phyloP scores from a whole-genome alignment of 2,888 invertebrate species.

The Eupelmus urozonus region DNA sequence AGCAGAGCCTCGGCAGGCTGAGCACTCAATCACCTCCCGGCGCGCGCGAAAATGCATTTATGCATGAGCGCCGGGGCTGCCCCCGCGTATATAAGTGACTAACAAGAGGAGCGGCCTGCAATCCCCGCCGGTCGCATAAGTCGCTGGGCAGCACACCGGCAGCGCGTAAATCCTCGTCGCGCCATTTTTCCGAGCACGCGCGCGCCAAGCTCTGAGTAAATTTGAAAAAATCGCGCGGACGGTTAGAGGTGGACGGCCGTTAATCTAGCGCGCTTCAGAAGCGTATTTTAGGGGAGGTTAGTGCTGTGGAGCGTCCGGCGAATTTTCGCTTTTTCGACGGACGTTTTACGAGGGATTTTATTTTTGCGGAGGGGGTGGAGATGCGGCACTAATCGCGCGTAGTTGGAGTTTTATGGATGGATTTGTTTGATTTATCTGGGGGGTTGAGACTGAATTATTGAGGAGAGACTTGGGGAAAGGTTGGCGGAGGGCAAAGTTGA shows the following conservation, averaged over 20 bases:
- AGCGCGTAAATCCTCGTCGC: constrained; percentile 26
- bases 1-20: not conserved
- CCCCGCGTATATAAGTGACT: constrained; percentile 42
- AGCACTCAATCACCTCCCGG: constrained; percentile 41
- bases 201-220: too few species aligned
- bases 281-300: not conserved
- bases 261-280: constrained; percentile 6
- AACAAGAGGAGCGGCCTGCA: constrained; percentile 39
- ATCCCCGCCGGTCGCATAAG: constrained; percentile 36
- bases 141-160: not conserved
- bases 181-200: too few species aligned
- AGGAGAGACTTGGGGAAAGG: too few species aligned
- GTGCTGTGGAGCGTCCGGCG: too few species aligned
- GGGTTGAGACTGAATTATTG: too few species aligned
- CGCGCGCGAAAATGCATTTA: constrained; percentile 46
- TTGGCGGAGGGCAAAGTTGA: too few species aligned
- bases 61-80: constrained; percentile 49
- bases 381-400: too few species aligned
- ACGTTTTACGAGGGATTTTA: not conserved
- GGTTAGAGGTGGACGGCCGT: not conserved
- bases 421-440: too few species aligned
- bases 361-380: too few species aligned
- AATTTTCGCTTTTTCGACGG: not conserved
- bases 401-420: too few species aligned
- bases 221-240: constrained; percentile 16